phyloP scores from a whole-genome alignment of 2,113 vertebrate species.

The Malaclemys terrapin region DNA sequence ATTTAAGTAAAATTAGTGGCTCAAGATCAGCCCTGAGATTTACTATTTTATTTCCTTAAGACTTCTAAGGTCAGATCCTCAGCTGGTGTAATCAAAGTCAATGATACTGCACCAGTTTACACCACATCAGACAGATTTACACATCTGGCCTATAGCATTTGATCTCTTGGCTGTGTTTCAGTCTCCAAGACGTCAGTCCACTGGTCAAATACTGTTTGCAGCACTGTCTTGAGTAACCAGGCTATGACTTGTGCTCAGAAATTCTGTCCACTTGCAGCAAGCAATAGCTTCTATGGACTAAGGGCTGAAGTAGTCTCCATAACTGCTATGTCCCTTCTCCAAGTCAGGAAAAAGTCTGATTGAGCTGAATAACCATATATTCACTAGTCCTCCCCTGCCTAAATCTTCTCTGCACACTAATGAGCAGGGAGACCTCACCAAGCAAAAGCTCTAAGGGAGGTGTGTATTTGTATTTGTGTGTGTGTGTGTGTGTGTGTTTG shows the following conservation, averaged over 20 bases:
- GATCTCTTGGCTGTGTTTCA: not conserved
- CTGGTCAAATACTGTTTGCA: not conserved
- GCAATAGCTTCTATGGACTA: not conserved
- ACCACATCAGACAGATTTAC: not conserved
- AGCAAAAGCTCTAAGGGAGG: not conserved
- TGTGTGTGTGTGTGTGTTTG: not conserved
- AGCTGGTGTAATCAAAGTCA: not conserved
- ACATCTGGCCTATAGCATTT: rapidly evolving
- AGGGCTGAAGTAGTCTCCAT: not conserved
- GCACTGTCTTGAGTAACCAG: not conserved
- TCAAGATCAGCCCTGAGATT: not conserved
- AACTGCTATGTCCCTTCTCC: not conserved
- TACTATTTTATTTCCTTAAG: not conserved
- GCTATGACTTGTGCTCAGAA: rapidly evolving
- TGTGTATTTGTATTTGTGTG: not conserved
- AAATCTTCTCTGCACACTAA: not conserved
- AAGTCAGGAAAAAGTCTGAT: not conserved
- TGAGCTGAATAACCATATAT: rapidly evolving
- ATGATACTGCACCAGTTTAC: not conserved
- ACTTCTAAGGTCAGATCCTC: not conserved
- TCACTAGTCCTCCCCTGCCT: not conserved
- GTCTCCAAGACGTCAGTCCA: not conserved
- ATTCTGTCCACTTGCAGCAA: rapidly evolving
- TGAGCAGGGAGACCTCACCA: rapidly evolving
- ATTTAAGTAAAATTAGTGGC: not conserved